Evolutionary conservation across 2,113 vertebrate genomes (phyloP).

Genomic region (Bufo gargarizans): DNA sequence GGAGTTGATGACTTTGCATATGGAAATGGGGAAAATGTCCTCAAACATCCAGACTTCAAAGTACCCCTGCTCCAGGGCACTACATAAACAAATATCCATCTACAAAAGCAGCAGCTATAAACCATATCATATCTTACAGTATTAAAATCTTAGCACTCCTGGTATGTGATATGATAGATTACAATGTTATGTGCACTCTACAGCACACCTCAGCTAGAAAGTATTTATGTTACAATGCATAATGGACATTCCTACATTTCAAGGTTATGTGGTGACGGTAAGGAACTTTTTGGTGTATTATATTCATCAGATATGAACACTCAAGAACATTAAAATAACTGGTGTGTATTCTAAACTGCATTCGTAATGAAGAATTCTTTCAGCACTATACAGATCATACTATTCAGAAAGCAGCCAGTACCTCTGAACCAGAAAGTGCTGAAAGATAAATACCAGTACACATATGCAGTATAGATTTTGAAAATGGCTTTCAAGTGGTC

Average conservation of each 20-base stretch:
- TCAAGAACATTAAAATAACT: slow-evolving; percentile 20
- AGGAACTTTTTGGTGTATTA: slow-evolving; percentile 4
- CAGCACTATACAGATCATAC: slow-evolving; percentile 19
- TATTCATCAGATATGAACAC: slow-evolving; percentile 45
- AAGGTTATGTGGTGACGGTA: slow-evolving; percentile 5
- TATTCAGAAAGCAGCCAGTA: not conserved
- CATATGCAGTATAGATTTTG: not conserved
- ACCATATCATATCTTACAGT: not conserved
- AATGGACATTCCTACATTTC: slow-evolving; percentile 38
- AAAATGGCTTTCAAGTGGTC: slow-evolving; percentile 1
- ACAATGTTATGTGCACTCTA: not conserved
- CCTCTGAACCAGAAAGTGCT: not conserved
- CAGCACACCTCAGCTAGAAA: slow-evolving; percentile 17
- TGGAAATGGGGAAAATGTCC: no score
- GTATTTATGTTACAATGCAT: slow-evolving; percentile 22
- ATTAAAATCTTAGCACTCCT: not conserved
- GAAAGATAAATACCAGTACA: slow-evolving; percentile 19
- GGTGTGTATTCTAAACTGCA: not conserved
- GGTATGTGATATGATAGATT: not conserved
- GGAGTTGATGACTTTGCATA: no score
- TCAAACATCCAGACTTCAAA: no score
- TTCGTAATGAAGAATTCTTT: slow-evolving; percentile 50
- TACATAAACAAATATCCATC: no score
- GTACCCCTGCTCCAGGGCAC: no score
- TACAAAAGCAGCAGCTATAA: no score